Conservation (phyloP, 2,888 invertebrate species). For the Hypolimnas misippus region DNA sequence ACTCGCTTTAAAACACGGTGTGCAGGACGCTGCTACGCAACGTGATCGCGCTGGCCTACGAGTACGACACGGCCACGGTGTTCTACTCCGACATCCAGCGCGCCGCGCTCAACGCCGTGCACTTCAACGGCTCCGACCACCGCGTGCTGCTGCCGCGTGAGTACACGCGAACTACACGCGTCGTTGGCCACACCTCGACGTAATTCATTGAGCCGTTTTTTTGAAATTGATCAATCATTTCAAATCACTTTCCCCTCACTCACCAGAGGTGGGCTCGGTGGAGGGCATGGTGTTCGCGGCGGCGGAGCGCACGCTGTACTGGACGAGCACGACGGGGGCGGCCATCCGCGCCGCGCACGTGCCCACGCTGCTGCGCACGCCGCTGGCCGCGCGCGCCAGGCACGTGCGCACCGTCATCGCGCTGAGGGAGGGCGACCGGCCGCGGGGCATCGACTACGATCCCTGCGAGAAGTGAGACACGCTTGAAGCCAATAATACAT, state of each 20-base stretch:
- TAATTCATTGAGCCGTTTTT: too few relatives aligned
- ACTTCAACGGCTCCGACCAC: conserved; percentile 91
- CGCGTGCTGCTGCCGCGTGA: conserved; percentile 87
- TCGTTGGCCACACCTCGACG: too few relatives aligned
- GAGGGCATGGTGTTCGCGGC: conserved; percentile 93
- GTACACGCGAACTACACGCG: conserved; percentile 50
- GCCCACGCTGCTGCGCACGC: conserved; percentile 43
- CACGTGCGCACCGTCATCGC: conserved; percentile 84
- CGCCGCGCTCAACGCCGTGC: conserved; percentile 92
- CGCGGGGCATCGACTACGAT: conserved; percentile 93
- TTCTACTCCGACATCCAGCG: conserved; percentile 96
- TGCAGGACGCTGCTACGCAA: conserved; percentile 89
- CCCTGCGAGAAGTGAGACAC: conserved; percentile 85
- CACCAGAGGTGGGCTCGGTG: conserved; percentile 90
- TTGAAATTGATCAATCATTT: too few relatives aligned
- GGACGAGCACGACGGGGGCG: conserved; percentile 93
- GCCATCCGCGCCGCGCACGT: conserved; percentile 53
- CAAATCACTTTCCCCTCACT: too few relatives aligned
- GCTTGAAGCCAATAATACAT: too few relatives aligned
- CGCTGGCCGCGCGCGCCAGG: conserved; percentile 41
- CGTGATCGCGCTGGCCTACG: conserved; percentile 93
- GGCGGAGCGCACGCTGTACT: conserved; percentile 88
- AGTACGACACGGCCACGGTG: conserved; percentile 87
- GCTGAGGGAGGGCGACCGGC: conserved; percentile 89
- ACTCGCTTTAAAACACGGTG: background rate